Percentiles rank a stretch among this genome's conserved stretches.
These are phyloP conservation scores for Grantiella picta DNA, from an alignment of 2,113 vertebrate species.

Conservation along the genomic window DNA sequence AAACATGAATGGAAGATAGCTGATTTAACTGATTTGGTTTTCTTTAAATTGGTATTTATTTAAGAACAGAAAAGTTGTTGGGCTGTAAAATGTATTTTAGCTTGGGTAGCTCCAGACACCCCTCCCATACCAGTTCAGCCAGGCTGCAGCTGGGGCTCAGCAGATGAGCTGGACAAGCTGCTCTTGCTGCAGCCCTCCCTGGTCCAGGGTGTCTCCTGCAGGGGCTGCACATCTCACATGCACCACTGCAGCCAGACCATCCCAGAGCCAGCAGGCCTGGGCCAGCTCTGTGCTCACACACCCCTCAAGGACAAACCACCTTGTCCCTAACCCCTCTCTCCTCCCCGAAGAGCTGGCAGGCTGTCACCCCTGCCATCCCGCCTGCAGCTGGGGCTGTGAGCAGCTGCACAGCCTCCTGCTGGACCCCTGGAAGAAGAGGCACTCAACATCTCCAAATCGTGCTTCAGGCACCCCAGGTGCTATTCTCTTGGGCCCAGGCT, in stretches of 20 bases:
- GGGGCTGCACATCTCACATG: background rate
- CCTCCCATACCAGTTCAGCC: background rate
- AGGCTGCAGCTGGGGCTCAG: background rate
- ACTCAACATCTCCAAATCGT: background rate
- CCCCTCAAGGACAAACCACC: background rate
- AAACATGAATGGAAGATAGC: background rate
- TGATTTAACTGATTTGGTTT: background rate
- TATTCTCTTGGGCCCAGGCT: background rate
- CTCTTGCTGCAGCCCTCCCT: background rate
- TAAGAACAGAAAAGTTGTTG: background rate
- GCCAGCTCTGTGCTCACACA: background rate
- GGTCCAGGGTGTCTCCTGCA: accelerated
- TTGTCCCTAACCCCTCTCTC: background rate
- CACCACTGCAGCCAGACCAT: accelerated
- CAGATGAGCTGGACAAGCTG: background rate
- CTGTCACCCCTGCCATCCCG: background rate
- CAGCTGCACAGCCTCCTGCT: background rate
- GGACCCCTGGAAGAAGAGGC: background rate
- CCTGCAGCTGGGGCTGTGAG: background rate
- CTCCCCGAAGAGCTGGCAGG: background rate
- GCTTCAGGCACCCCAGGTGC: background rate
- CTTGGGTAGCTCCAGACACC: background rate
- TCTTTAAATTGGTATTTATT: background rate
- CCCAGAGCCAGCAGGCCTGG: background rate
- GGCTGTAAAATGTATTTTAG: background rate